Conservation (phyloP, 2,888 invertebrate species). For the Cacoxenus indagator region DNA sequence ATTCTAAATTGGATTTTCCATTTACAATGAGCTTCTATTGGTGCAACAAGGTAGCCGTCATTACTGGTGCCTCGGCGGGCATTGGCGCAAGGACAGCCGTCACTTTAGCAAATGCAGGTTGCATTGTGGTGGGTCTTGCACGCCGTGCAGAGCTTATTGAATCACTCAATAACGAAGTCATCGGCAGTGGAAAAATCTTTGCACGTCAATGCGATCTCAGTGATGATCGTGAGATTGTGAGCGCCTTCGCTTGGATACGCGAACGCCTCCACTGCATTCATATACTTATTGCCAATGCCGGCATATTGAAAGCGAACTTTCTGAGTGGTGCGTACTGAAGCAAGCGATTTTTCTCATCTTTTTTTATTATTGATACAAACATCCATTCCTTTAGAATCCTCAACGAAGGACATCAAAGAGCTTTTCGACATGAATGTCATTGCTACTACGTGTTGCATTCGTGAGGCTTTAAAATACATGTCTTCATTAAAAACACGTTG, state of each 20-base stretch:
- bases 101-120: constrained; percentile 70
- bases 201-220: constrained; percentile 67
- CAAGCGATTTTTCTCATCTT: not conserved
- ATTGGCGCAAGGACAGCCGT: constrained; percentile 70
- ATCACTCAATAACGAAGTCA: constrained; percentile 58
- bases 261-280: constrained; percentile 62
- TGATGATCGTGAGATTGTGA: constrained; percentile 59
- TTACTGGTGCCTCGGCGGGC: constrained; percentile 72
- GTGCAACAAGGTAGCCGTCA: constrained; percentile 67
- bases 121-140: constrained; percentile 73
- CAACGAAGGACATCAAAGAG: constrained; percentile 64
- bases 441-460: constrained; percentile 73
- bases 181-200: constrained; percentile 65
- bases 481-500: constrained; percentile 72
- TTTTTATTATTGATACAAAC: not conserved
- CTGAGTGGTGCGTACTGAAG: constrained; percentile 52
- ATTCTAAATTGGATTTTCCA: constrained; percentile 35
- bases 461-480: constrained; percentile 74
- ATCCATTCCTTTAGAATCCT: constrained; percentile 47
- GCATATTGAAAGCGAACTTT: constrained; percentile 67
- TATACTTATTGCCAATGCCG: constrained; percentile 70
- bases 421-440: constrained; percentile 73
- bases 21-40: constrained; percentile 49
- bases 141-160: constrained; percentile 71
- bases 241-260: constrained; percentile 64